Base-by-base conservation (phyloP, 2,888 invertebrate genomes). In the Microchrysa polita region DNA sequence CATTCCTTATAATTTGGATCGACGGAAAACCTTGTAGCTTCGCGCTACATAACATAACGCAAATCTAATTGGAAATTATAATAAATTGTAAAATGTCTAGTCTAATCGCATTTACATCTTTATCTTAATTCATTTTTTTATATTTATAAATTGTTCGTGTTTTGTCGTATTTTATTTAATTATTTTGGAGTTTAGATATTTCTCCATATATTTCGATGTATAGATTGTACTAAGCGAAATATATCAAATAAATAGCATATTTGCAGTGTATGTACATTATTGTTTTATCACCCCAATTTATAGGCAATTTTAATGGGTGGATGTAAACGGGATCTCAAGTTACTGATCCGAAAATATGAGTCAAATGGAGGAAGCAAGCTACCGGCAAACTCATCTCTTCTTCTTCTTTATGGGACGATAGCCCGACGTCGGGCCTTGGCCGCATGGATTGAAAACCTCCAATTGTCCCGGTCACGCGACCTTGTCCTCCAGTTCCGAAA, bases 191-290 rank as follows among this genome's bases (percentile, higher is more conserved):
- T 18, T 23, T 12, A 53, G 52, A 12, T 12, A 67, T 22, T 14
- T 18, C 22, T 1, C 10, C 10, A 23, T 22, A 42, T 69, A 57
- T 69, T 55, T 69, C 18, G 20, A 55, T 69, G 69, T 69, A 42
- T 55, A 27, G 18, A 69, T 69, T 69, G 57, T 57, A 69, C 27
- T 40, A 69, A 57, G 57, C 34, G 40, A 57, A 55, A 34, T 55
- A 69, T 57, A 69, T 34, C 27, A 55, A 55, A 16, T 55, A 55
- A 2, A 55, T 55, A 57, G 27, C 55, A 69, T 69, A 69, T 69
- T 69, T 69, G 57, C 20, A 69, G 42, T 69, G 57, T 69, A 69
- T 18, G 18, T 20, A 53, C 52, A 20, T 20, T 10, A 10, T 55
- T 55, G 20, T 20, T 55, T 20, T 55, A 2, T 55, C 16, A 7